Evolutionary conservation across 2,797 vertebrate genomes (phyloP), one percentile per base, ranked within the genome.

Genomic region (Cirrhinus mrigala): DNA sequence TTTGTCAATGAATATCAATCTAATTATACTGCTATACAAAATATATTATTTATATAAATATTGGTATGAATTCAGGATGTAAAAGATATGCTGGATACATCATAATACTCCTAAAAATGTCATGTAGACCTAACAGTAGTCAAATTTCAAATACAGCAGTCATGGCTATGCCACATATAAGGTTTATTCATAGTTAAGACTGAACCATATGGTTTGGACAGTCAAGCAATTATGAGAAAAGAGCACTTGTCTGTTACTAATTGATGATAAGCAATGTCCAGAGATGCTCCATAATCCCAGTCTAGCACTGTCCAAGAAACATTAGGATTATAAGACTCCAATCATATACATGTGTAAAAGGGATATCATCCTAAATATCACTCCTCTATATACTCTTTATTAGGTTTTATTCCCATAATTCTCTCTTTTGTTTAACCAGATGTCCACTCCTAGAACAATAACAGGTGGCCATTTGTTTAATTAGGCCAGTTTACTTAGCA

Each of bases 401-500:
- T 92, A 90, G 89, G 89, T 93, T 92, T 90, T 88, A 90, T 91
- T 91, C 89, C 87, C 81, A 91, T 93, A 92, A 94, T 94, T 93
- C 91, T 92, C 92, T 93, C 94, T 91, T 95, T 95, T 95, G 93
- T 95, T 94, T 91, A 82, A 91, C 92, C 95, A 96, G 94, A 95
- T 95, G 95, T 92, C 95, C 90, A 90, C 79, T 90, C 91, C 89
- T 85, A 81, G 85, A 90, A 90, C 87, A 91, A 87, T 92, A 93
- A 93, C 94, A 95, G 94, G 95, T 95, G 95, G 94, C 89, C 94
- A 89, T 90, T 94, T 93, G 92, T 93, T 92, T 92, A 93, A 95
- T 94, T 94, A 93, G 90, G 90, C 86, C 93, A 94, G 92, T 91
- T 91, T 92, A 93, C 83, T 90, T 90, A 91, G 88, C 88, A 92